phyloP scores from a whole-genome alignment of 2,113 vertebrate species.

The Chaenocephalus aceratus region DNA sequence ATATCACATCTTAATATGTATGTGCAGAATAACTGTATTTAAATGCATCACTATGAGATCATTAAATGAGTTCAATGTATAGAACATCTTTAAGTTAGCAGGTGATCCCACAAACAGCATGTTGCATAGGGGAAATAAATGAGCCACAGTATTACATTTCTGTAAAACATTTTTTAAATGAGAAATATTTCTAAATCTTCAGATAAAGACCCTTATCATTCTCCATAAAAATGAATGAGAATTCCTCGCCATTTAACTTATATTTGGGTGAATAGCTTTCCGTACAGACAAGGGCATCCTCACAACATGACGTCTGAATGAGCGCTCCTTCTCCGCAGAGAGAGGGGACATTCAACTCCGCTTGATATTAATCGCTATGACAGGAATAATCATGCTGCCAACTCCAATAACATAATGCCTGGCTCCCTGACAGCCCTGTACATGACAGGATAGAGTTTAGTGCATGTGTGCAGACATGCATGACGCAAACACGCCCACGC shows the following conservation, averaged over 20 bases:
- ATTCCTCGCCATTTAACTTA: conserved; percentile 8
- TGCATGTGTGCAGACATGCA: neutral
- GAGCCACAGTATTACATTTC: neutral
- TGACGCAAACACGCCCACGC: neutral
- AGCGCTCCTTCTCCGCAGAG: conserved; percentile 15
- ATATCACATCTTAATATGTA: neutral
- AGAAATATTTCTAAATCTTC: neutral
- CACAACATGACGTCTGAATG: conserved; percentile 4
- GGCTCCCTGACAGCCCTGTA: neutral
- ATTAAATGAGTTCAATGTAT: neutral
- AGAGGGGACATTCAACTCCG: neutral
- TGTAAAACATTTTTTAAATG: neutral
- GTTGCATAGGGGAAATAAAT: neutral
- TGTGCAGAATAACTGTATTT: neutral
- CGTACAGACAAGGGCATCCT: neutral
- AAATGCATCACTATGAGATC: neutral
- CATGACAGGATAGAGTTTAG: conserved; percentile 9
- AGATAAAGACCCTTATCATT: neutral
- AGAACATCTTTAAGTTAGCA: neutral
- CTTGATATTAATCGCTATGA: conserved; percentile 40
- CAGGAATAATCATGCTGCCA: conserved; percentile 63
- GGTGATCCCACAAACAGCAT: neutral
- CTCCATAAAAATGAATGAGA: conserved; percentile 7
- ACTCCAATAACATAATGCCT: conserved; percentile 28
- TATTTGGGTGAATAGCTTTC: conserved; percentile 13